These are phyloP conservation scores for Gymnoscelis rufifasciata DNA, from an alignment of 2,888 invertebrate species.

Conservation along the genomic window DNA sequence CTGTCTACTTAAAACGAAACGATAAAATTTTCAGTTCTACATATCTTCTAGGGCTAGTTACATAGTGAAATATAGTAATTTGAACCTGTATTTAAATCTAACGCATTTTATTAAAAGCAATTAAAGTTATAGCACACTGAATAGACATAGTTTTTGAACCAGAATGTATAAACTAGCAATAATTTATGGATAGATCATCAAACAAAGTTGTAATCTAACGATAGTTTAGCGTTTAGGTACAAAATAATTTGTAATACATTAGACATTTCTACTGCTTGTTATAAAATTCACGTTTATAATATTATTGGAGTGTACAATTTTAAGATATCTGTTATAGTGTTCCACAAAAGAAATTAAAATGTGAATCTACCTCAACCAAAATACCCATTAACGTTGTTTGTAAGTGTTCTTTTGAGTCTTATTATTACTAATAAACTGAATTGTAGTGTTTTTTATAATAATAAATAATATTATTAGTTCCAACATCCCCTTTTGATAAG, in stretches of 20 bases:
- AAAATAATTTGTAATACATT: slow-evolving; percentile 29
- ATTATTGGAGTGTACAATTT: slow-evolving; percentile 9
- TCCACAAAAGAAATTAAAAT: slow-evolving; percentile 45
- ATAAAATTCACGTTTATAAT: slow-evolving; percentile 22
- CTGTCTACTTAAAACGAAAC: no score
- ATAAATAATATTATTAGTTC: slow-evolving; percentile 65
- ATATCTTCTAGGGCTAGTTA: no score
- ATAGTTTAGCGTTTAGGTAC: slow-evolving; percentile 26
- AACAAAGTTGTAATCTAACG: not conserved
- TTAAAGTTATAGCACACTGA: not conserved
- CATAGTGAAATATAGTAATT: no score
- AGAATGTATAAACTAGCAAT: slow-evolving; percentile 2
- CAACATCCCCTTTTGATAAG: slow-evolving; percentile 73
- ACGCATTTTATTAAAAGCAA: not conserved
- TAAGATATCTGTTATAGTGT: slow-evolving; percentile 27
- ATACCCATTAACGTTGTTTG: slow-evolving; percentile 74
- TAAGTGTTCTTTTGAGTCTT: slow-evolving; percentile 77
- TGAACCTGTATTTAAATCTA: no score
- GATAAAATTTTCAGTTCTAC: no score
- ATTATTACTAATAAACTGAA: slow-evolving; percentile 68
- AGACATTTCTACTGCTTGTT: slow-evolving; percentile 8
- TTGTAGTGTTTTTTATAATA: slow-evolving; percentile 62
- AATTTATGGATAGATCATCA: not conserved
- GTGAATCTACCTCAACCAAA: slow-evolving; percentile 77
- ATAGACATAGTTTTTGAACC: not conserved